Conservation (phyloP, 2,797 vertebrate species). For the Hemitrygon akajei region DNA sequence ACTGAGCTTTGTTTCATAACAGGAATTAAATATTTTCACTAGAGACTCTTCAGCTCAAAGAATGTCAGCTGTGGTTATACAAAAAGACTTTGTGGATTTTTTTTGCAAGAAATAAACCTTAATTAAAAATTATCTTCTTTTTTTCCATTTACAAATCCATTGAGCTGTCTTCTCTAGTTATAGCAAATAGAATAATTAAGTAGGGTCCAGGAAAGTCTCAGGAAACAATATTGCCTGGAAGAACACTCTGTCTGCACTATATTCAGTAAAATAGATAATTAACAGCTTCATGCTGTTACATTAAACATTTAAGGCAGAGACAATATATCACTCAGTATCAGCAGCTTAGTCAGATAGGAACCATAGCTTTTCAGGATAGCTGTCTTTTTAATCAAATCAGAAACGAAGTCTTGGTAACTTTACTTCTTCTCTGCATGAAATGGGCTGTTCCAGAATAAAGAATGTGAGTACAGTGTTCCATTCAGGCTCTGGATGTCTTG, state of each 20-base stretch:
- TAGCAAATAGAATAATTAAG: background rate
- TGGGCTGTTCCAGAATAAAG: background rate
- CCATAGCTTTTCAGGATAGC: background rate
- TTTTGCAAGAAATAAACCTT: background rate
- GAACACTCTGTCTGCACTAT: background rate
- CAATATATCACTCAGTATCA: background rate
- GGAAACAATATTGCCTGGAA: background rate
- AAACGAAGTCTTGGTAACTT: background rate
- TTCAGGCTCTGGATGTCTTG: background rate
- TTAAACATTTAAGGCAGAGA: background rate
- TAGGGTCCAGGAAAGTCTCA: background rate
- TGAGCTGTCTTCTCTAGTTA: background rate
- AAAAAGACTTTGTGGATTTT: background rate
- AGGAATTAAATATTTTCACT: background rate
- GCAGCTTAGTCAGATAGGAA: background rate
- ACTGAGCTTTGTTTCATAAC: background rate
- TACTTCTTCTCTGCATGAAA: background rate
- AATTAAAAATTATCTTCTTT: slow-evolving; percentile 3
- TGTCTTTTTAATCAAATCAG: background rate
- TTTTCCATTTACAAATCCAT: background rate
- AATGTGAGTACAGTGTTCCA: background rate
- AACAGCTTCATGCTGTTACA: too few species aligned
- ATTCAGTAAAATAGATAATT: background rate
- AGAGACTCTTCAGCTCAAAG: background rate
- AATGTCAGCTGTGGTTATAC: background rate